Evolutionary conservation across 2,797 vertebrate genomes (phyloP), one percentile per base, ranked within the genome.

Genomic region (Tinamus major): DNA sequence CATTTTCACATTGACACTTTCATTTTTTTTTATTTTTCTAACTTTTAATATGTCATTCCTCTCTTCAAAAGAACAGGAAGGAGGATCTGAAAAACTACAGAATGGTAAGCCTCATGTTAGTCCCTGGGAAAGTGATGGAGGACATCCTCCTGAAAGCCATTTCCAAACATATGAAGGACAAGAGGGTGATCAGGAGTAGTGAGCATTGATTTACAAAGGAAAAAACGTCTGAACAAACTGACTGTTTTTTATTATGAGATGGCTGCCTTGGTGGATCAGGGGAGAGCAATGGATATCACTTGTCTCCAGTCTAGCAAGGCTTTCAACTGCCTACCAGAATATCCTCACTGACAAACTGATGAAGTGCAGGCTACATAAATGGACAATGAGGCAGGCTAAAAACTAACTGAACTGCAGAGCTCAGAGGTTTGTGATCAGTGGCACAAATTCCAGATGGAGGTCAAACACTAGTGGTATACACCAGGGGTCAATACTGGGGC

Each of bases 81-180:
- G 13, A 70, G 19, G 1, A 35, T 44, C 37, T 58, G 48, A 33
- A 20, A 7, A 78, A 17, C 9, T 75, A 35, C 1, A 39, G 13
- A 6, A 3, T 8, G 27, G 71, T 39, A 19, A 72, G 15, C 3
- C 37, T 83, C 51, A 62, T 5, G 10, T 49, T 16, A n/a, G 37
- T 48, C 46, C 11, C 16, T 13, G 5, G 35, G 76, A 65, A 79
- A 0, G 0, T 1, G 2, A 26, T 10, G 23, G 9, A 70, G 9
- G 10, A 74, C 83, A 72, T 62, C 63, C 79, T 46, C 53, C 31
- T 37, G 44, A 82, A 91, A 79, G 64, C 2, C 3, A n/a, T 69
- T 80, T 80, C 10, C 46, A 61, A 69, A 68, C 3, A 5, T 24
- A 76, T 12, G 21, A 76, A 79, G 18, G 15, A 27, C 19, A 49